Base-by-base conservation (phyloP, 1,140 invertebrate genomes). In the Achatina immaculata region DNA sequence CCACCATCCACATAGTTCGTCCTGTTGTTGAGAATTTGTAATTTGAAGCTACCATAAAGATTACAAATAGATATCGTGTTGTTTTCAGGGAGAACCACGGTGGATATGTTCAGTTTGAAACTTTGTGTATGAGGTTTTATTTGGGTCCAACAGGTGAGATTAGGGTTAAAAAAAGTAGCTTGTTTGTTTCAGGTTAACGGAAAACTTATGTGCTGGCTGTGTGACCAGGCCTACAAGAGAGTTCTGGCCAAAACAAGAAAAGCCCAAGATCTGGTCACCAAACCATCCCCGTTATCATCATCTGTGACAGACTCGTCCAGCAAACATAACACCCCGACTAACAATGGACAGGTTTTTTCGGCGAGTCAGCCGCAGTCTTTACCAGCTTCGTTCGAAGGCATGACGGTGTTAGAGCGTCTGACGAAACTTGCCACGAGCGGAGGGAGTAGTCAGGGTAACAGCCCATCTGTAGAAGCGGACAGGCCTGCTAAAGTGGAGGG, bases 201-300 rank as follows among this genome's bases (percentile, higher is more conserved):
- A 0, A 98, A 98, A 91, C 91, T 98, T 58, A 93, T 99, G 48
- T 99, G 97, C 91, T 99, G 97, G 97, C 92, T 98, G 14, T 99
- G 97, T 92, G 98, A 97, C 19, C 93, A 98, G 83, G 97, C 97
- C 0, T 97, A 96, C 88, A 98, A 98, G 91, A 92, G 97, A 86
- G 96, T 97, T 0, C 89, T 98, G 86, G 95, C 97, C 0, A 51
- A 98, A 96, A 91, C 96, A 78, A 90, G 83, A 45, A 85, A 84
- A 68, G 81, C 66, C 75, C 80, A 85, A 28, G 82, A 79, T 34
- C 31, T 82, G 19, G 31, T 72, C 21, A 38, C 75, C n/a, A 77
- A 77, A 40, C 9, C 48, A 24, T 62, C 75, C 6, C 58, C 34
- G 31, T 77, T 55, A 6, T 77, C 75, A 7, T 77, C 75, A 58